Evolutionary conservation across 2,797 vertebrate species (phyloP).

Genomic region (Channallabes apus): DNA sequence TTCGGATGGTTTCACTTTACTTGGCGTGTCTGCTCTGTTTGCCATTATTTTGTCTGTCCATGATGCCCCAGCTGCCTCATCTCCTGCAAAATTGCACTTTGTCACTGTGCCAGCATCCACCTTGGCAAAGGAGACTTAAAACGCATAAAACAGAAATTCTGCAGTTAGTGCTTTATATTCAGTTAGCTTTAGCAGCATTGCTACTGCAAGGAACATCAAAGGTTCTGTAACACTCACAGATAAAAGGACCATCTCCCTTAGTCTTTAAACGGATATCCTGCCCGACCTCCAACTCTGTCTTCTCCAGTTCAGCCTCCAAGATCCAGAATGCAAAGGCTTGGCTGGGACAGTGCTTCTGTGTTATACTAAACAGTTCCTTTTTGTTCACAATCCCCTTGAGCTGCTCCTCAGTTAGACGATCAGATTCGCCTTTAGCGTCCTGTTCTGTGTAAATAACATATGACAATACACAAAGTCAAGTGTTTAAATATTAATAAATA

Average conservation of each 20-base stretch:
- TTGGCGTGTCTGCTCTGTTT: slow-evolving; percentile 67
- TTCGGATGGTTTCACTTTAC: slow-evolving; percentile 40
- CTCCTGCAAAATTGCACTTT: slow-evolving; percentile 89
- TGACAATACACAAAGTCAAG: background rate
- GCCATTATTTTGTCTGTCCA: slow-evolving; percentile 90
- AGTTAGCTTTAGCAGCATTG: background rate
- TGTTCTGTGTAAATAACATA: slow-evolving; percentile 69
- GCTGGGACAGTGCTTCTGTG: slow-evolving; percentile 67
- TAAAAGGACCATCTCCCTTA: slow-evolving; percentile 81
- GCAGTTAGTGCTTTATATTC: background rate
- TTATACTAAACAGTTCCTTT: slow-evolving; percentile 75
- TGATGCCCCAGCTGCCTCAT: slow-evolving; percentile 76
- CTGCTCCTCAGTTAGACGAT: slow-evolving; percentile 72
- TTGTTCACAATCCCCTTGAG: slow-evolving; percentile 76
- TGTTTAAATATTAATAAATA: background rate
- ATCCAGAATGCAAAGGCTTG: slow-evolving; percentile 84
- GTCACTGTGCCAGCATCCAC: slow-evolving; percentile 82
- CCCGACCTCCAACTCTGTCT: slow-evolving; percentile 78
- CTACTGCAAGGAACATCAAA: background rate
- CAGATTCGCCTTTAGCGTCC: slow-evolving; percentile 81
- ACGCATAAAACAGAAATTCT: slow-evolving; percentile 21
- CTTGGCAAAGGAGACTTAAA: slow-evolving; percentile 80
- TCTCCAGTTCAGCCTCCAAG: slow-evolving; percentile 78
- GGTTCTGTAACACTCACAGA: slow-evolving; percentile 72
- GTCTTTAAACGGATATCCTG: slow-evolving; percentile 82